Base-by-base conservation (phyloP, 2,797 vertebrate genomes). In the Coilia nasus region DNA sequence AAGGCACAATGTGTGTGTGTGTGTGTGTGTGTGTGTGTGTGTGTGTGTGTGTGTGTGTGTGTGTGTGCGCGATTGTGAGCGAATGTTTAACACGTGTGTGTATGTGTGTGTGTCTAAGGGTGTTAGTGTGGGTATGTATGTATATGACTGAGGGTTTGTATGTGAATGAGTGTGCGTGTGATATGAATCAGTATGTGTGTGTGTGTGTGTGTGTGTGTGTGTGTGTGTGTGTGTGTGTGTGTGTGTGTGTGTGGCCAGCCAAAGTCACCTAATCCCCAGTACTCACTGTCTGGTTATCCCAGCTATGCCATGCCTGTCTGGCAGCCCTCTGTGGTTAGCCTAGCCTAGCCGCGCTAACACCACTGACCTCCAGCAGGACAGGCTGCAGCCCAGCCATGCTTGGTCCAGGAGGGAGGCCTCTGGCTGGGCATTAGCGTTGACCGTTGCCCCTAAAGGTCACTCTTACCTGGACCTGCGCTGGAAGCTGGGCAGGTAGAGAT, bases 301-400 rank as follows among this genome's bases (percentile, higher is more conserved):
- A 86, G 90, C 91, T 87, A 91, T 91, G 88, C 90, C 90, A 83
- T 41, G 88, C 88, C 86, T 89, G 84, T 91, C 88, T 81, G 47
- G 2, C 12, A 81, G 86, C 89, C 86, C 87, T 90, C 87, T 71
- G 84, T 84, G 82, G 82, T 84, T 84, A 31, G 82, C 89, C 85
- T 89, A 90, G 2, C 2, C 35, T 5, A 41, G 87, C 90, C 86
- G 81, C 82, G 35, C 3, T 41, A 80, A 90, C 82, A 89, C 90
- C 83, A 85, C 57, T 91, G 67, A 67, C 82, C 54, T 11, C 25
- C 50, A 62, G 28, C 87, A 85, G 87, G 87, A 84, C 57, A 15
- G 35, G 14, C n/a, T 47, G 15, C 23, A 28, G 81, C 21, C 19
- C 47, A 19, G 25, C 10, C 19, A n/a, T 9, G 7, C 31, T 4